Evolutionary conservation across 2,113 vertebrate species (phyloP).

Genomic region (Pseudopipra pipra): DNA sequence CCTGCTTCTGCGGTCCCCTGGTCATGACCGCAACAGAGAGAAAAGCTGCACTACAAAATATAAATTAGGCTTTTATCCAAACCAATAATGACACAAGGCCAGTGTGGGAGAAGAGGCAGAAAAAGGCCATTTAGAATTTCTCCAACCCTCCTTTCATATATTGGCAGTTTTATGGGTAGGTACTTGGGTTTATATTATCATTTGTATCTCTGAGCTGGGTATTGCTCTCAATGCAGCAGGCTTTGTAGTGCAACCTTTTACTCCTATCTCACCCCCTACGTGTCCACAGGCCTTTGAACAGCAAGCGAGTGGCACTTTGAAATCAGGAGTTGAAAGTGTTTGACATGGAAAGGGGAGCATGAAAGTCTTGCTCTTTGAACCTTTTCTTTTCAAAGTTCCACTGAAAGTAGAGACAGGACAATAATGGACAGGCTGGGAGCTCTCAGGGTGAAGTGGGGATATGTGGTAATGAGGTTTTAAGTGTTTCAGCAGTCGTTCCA

Average conservation of each 20-base stretch:
- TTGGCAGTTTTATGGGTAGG: conserved; percentile 71
- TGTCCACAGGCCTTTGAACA: conserved; percentile 87
- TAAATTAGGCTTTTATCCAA: conserved; percentile 62
- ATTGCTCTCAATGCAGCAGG: conserved; percentile 68
- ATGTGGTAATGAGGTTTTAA: conserved; percentile 69
- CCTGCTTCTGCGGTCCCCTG: neutral
- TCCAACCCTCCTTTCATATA: conserved; percentile 38
- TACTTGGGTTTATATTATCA: conserved; percentile 65
- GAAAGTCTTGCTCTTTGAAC: conserved; percentile 92
- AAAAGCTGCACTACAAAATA: conserved; percentile 61
- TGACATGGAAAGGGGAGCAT: conserved; percentile 84
- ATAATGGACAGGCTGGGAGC: conserved; percentile 69
- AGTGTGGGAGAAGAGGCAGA: neutral
- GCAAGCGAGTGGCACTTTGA: conserved; percentile 86
- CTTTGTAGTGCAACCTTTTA: conserved; percentile 89
- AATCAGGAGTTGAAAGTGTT: conserved; percentile 89
- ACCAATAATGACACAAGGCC: conserved; percentile 1
- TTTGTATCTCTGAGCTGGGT: conserved; percentile 72
- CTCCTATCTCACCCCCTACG: conserved; percentile 77
- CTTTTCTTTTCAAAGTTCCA: conserved; percentile 79
- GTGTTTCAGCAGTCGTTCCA: conserved; percentile 10
- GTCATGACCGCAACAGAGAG: conserved; percentile 16
- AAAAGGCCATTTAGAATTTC: conserved; percentile 47
- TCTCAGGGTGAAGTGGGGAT: conserved; percentile 59
- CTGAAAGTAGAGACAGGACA: conserved; percentile 76